A percentile compares a stretch with the other conserved stretches of the same genome.
These are phyloP conservation scores for Alloscopus bannaensis DNA, from an alignment of 2,888 invertebrate species.

Conservation along the genomic window DNA sequence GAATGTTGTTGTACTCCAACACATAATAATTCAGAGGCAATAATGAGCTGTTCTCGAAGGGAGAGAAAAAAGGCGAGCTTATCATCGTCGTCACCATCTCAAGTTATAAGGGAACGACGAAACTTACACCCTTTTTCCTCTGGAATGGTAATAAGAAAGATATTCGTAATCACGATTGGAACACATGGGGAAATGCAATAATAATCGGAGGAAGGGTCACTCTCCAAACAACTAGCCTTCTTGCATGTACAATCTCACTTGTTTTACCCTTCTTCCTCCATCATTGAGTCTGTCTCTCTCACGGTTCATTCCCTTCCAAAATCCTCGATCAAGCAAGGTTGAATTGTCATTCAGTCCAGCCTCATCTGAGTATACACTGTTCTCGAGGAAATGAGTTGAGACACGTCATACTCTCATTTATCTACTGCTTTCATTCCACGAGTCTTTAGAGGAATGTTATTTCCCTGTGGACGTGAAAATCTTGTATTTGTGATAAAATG, in stretches of 20 bases:
- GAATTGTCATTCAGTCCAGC: not conserved
- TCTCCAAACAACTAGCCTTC: not conserved
- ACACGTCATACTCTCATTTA: conserved; percentile 50
- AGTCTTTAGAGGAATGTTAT: not conserved
- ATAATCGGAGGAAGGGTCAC: conserved; percentile 44
- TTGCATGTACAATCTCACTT: conserved; percentile 26
- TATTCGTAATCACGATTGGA: conserved; percentile 22
- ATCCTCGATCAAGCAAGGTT: not conserved
- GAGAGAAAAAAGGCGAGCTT: too few species aligned
- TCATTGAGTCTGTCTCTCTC: conserved; percentile 1
- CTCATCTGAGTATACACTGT: not conserved
- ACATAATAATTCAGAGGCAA: conserved; percentile 4
- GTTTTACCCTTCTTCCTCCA: conserved; percentile 41
- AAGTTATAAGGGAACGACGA: conserved; percentile 3
- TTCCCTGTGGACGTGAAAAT: not conserved
- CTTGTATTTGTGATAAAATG: not conserved
- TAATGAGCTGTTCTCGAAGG: conserved; percentile 49
- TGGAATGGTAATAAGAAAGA: conserved; percentile 49
- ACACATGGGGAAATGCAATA: conserved; percentile 22
- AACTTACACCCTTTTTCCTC: conserved; percentile 28
- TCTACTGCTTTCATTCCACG: not conserved
- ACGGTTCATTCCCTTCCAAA: conserved; percentile 16
- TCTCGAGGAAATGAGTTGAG: conserved; percentile 49
- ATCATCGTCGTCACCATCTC: not conserved
- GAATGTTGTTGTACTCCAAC: not conserved